Evolutionary conservation across 1,140 invertebrate genomes (phyloP).

Genomic region (Neodiprion pinetum): DNA sequence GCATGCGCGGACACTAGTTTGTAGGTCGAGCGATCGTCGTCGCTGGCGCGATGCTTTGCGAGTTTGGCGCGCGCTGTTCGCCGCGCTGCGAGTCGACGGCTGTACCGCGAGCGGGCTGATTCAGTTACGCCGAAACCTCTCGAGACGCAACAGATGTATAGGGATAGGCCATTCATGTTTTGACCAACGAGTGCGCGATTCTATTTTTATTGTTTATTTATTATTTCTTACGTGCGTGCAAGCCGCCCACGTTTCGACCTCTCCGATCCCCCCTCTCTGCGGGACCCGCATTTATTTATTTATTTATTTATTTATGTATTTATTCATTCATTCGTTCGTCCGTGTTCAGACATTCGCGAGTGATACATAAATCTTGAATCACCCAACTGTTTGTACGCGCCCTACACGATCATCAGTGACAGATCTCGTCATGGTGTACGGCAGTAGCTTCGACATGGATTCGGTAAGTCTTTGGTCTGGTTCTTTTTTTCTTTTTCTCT

Average conservation of each 20-base stretch:
- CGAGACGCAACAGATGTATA: conserved; percentile 18
- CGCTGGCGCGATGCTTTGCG: background rate
- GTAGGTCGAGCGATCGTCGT: conserved; percentile 42
- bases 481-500: too few relatives aligned
- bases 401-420: background rate
- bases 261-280: too few relatives aligned
- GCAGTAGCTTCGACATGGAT: conserved; percentile 53
- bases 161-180: conserved; percentile 7
- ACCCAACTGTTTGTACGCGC: background rate
- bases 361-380: background rate
- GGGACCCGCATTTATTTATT: background rate
- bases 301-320: too few relatives aligned
- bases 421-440: conserved; percentile 47
- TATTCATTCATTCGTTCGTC: too few relatives aligned
- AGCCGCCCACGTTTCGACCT: too few relatives aligned
- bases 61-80: background rate
- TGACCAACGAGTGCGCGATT: conserved; percentile 9
- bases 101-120: conserved; percentile 15
- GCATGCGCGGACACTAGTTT: conserved; percentile 34
- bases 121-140: conserved; percentile 32
- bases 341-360: background rate
- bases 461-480: conserved; percentile 45
- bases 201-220: background rate
- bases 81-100: background rate
- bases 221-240: background rate